Conservation (phyloP, 2,888 invertebrate genomes). For the Melinaea menophilus region DNA sequence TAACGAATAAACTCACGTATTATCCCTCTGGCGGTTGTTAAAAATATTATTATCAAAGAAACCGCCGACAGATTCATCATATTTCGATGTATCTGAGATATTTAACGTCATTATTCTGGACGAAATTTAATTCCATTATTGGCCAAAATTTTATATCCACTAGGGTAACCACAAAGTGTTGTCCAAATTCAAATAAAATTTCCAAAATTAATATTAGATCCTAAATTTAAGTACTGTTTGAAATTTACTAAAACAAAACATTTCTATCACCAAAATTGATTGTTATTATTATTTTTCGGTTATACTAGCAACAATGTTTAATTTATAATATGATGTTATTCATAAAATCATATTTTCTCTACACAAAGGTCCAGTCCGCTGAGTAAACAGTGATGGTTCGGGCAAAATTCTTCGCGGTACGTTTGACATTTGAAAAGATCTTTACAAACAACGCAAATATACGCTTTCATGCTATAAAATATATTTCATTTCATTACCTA, state of each 20-base stretch:
- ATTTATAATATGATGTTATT: not conserved
- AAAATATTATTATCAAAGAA: constrained; percentile 46
- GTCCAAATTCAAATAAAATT: not conserved
- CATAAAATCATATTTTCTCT: constrained; percentile 18
- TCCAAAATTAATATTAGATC: not conserved
- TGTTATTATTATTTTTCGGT: not conserved
- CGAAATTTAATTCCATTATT: constrained; percentile 66
- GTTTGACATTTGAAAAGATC: constrained; percentile 61
- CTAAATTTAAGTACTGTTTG: not conserved
- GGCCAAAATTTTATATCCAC: constrained; percentile 48
- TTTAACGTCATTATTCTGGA: constrained; percentile 71
- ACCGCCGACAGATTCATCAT: constrained; percentile 69
- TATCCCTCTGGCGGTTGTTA: constrained; percentile 29
- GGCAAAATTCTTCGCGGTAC: constrained; percentile 68
- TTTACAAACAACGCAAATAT: constrained; percentile 44
- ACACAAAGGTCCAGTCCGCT: constrained; percentile 58
- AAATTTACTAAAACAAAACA: not conserved
- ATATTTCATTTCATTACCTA: constrained; percentile 30
- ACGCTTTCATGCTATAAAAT: constrained; percentile 15
- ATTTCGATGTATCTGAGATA: constrained; percentile 64
- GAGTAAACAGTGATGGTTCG: constrained; percentile 63
- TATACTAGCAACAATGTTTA: not conserved
- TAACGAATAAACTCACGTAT: constrained; percentile 3
- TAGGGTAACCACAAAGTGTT: constrained; percentile 32
- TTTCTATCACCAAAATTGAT: not conserved